These are phyloP conservation scores for Laupala kohalensis DNA, from an alignment of 1,140 invertebrate species.

Conservation along the genomic window DNA sequence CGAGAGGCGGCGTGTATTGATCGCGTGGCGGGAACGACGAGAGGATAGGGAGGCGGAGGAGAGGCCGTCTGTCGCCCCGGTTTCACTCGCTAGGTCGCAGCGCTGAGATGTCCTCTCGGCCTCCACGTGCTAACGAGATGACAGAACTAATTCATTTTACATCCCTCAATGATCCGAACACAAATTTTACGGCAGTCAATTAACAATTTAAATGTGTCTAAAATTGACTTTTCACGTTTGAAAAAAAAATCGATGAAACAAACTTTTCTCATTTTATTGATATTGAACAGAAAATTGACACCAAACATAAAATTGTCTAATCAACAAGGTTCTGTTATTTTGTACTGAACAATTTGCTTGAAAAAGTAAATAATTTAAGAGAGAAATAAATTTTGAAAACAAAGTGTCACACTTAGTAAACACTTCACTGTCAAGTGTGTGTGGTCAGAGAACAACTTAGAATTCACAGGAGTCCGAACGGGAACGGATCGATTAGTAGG, in stretches of 20 bases:
- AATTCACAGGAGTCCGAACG: not conserved
- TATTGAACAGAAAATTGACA: too few relatives aligned
- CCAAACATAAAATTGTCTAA: too few relatives aligned
- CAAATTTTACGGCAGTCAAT: too few relatives aligned
- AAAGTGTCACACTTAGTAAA: not conserved
- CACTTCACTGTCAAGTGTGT: not conserved
- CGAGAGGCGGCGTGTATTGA: not conserved
- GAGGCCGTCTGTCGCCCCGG: too few relatives aligned
- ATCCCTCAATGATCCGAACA: too few relatives aligned
- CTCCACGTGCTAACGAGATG: not conserved
- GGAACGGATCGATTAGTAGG: not conserved
- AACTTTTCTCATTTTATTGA: too few relatives aligned
- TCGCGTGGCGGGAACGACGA: not conserved
- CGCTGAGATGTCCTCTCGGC: not conserved
- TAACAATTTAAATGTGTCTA: too few relatives aligned
- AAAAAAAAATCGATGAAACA: too few relatives aligned
- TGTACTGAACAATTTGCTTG: not conserved
- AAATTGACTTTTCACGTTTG: too few relatives aligned
- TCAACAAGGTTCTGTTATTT: too few relatives aligned
- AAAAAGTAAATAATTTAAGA: not conserved
- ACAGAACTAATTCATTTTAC: too few relatives aligned
- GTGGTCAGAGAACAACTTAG: not conserved
- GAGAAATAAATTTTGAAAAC: not conserved
- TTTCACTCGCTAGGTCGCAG: not conserved
- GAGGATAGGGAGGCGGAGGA: too few relatives aligned